Percentiles rank a stretch among this genome's conserved stretches.
These are phyloP conservation scores for Phocoena sinus DNA, from an alignment of 2,113 vertebrate genomes.

Conservation along the genomic window DNA sequence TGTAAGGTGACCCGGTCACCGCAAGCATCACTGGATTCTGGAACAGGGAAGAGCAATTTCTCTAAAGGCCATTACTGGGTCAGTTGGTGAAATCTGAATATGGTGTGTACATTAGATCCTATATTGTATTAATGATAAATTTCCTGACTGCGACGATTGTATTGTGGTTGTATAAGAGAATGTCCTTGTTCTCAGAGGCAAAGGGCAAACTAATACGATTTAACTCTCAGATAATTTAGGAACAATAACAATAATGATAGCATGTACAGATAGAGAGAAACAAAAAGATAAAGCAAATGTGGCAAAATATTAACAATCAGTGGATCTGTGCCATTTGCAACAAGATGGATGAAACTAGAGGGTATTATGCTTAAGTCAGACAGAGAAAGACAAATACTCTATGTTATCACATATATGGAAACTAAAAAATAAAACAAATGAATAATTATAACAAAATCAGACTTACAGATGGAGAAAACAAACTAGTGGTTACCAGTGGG, in stretches of 20 bases:
- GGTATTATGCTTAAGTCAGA: background rate
- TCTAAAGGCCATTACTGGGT: background rate
- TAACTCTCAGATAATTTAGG: background rate
- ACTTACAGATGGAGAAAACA: background rate
- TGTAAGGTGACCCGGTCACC: rapidly evolving
- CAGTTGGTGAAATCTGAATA: background rate
- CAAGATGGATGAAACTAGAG: background rate
- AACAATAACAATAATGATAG: background rate
- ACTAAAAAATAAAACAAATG: background rate
- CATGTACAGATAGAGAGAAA: background rate
- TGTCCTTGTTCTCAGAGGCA: background rate
- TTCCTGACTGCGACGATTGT: background rate
- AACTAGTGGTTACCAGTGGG: background rate
- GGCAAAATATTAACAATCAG: background rate
- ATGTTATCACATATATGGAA: background rate
- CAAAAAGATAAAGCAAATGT: background rate
- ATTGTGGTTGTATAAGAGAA: background rate
- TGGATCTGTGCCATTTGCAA: background rate
- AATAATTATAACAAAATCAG: background rate
- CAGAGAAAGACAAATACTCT: background rate
- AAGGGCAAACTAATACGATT: background rate
- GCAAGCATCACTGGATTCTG: background rate
- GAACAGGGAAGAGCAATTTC: background rate
- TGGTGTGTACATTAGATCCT: background rate
- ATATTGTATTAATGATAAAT: background rate